Evolutionary conservation across 2,113 vertebrate species (phyloP), one percentile per base, ranked within the genome.

Genomic region (Phylloscopus whistleri): DNA sequence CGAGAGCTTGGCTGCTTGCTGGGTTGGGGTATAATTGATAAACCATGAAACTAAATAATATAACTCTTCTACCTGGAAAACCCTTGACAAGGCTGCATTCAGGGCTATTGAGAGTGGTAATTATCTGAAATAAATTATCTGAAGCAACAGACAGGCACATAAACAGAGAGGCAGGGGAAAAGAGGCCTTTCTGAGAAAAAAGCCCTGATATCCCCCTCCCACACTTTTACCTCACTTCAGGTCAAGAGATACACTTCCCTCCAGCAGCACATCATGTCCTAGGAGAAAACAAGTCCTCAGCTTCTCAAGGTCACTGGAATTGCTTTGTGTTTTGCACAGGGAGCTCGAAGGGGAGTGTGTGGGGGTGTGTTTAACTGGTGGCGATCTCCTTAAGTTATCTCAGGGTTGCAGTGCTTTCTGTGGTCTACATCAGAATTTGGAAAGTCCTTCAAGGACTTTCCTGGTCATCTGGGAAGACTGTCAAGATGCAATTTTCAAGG

Each of bases 181-280:
- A 91, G 24, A 91, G 7, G 21, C 59, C 16, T 22, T 58, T 92
- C 16, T 48, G 52, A 93, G 66, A 73, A 88, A 16, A 37, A 93
- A 91, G 35, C 13, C 23, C 22, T 69, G n/a, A 12, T 90, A 27
- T 30, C 10, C 31, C 3, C 1, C 35, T 60, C 21, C 52, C 76
- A 64, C 31, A 56, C 3, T 67, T 60, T 79, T 88, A 69, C 73
- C 58, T 95, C 77, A 74, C 68, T 95, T 86, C 48, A 68, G 88
- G 75, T 91, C 91, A 94, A 84, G 69, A 62, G 60, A 56, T 46
- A 72, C 48, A 72, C n/a, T 95, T 97, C 49, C 64, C 70, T 93
- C 17, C 44, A 94, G 62, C 49, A 89, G 49, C 78, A 93, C 86
- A 74, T 64, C 33, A 27, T 68, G 46, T 85, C 82, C 44, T 43